Evolutionary conservation across 2,888 invertebrate species (phyloP), one percentile per base, ranked within the genome.

Genomic region (Eristalinus sepulchralis): DNA sequence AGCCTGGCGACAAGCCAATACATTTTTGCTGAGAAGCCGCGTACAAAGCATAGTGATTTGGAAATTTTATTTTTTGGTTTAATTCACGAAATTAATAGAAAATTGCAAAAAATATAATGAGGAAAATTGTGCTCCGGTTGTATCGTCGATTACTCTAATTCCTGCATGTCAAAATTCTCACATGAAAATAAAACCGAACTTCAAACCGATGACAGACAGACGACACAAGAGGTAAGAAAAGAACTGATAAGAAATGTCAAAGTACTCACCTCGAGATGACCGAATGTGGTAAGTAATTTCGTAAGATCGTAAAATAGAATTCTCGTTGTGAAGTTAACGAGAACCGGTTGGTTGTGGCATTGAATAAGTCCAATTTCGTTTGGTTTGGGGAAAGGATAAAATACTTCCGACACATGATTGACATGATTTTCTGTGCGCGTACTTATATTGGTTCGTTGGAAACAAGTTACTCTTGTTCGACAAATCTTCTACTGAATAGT

Each of bases 21-120:
- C 27, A 62, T 83, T 83, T 11, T 47, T 75, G 11, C 70, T 27
- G 17, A 86, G 63, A 10, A 83, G 47, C 17, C 83, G 64, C 36
- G 78, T 53, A 36, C 70, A 73, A 55, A 83, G 57, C 83, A 75
- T 85, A 8, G 13, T 75, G 64, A 67, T 71, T 79, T 83, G 31
- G 33, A 31, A 76, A 66, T 83, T 70, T 76, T 66, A 75, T 36
- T 17, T 4, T 27, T 22, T 6, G 33, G 64, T 75, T 79, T 78
- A 62, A 67, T 70, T 86, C 60, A 78, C 24, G 63, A 73, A 73
- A 73, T 67, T 73, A 17, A 57, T 68, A 17, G 24, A 75, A 82
- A 86, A 71, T 57, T 67, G 62, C 33, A 75, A 72, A 57, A 78
- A 64, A 83, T 71, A 71, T 78, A 75, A 63, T 68, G 33, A 73